phyloP scores from a whole-genome alignment of 2,888 invertebrate genomes.

The Heliconius charithonia region DNA sequence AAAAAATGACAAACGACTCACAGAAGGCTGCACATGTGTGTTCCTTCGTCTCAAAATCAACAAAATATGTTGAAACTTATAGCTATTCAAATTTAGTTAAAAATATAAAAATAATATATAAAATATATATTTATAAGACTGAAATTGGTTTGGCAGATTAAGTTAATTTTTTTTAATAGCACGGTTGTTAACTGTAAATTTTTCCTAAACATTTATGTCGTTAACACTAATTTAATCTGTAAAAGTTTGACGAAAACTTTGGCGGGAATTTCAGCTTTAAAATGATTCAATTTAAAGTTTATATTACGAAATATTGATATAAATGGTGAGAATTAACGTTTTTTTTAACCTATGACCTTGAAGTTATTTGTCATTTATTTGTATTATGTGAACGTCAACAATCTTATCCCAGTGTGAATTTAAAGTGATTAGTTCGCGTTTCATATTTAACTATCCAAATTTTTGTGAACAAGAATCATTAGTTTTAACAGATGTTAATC shows the following conservation, averaged over 20 bases:
- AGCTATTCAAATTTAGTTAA: conserved; percentile 4
- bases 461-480: neutral
- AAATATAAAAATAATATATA: conserved; percentile 4
- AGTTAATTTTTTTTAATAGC: conserved; percentile 45
- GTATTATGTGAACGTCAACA: conserved; percentile 69
- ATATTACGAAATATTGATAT: neutral
- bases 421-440: conserved; percentile 55
- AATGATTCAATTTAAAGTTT: conserved; percentile 38
- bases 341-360: conserved; percentile 62
- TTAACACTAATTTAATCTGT: conserved; percentile 53
- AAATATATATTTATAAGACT: neutral
- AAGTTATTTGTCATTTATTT: conserved; percentile 66
- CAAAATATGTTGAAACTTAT: conserved; percentile 46
- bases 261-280: conserved; percentile 46
- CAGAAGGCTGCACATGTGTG: conserved; percentile 72
- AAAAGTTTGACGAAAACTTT: conserved; percentile 23
- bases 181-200: conserved; percentile 62
- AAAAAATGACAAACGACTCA: conserved; percentile 74
- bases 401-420: conserved; percentile 51
- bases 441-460: conserved; percentile 45
- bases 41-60: conserved; percentile 63
- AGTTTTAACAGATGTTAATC: conserved; percentile 9
- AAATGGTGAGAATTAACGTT: conserved; percentile 25
- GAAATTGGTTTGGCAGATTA: conserved; percentile 37
- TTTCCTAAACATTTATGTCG: conserved; percentile 70